Base-by-base conservation (phyloP, 2,888 invertebrate species). In the Lymantria monacha region DNA sequence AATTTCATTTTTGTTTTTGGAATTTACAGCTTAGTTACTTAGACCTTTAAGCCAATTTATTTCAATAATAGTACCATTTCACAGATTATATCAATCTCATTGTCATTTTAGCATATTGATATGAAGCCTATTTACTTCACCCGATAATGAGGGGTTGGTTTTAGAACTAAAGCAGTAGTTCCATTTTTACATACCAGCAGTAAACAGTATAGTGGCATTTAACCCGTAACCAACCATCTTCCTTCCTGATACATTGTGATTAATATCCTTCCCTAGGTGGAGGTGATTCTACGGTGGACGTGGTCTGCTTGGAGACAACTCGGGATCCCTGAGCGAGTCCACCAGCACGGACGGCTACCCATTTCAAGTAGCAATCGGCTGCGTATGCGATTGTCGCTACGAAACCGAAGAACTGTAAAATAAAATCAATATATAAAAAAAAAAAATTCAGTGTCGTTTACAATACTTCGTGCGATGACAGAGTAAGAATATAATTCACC, bases 331-430 rank as follows among this genome's bases (percentile, higher is more conserved):
- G 96, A 57, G 96, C 95, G 53, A 95, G 88, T 47, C 93, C 94
- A 15, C 96, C 96, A 40, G 87, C 87, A 59, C 92, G 92, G 42
- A 94, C 93, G 0, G 92, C 95, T 60, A 91, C 91, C 81, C 93
- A 96, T 83, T 97, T 97, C 38, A 97, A 77, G 84, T 94, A 96
- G 37, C 96, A 94, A 80, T 98, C 97, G 62, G 92, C 92, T 0
- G 93, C 96, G 87, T 97, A 98, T 33, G 93, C 93, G 22, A 94
- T 81, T 95, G 96, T 96, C 13, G 95, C 95, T 64, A 93, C 93
- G 85, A 95, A 97, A 14, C 97, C 97, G 85, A 97, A 97, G 85
- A 97, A 95, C 97, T 97, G 84, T 5, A 87, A 46, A 36, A 42
- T 33, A 46, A 43, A 37, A 30, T 14, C 0, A 13, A 40, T 7